Conservation (phyloP, 1,140 invertebrate species). For the Neoseiulus cucumeris region DNA sequence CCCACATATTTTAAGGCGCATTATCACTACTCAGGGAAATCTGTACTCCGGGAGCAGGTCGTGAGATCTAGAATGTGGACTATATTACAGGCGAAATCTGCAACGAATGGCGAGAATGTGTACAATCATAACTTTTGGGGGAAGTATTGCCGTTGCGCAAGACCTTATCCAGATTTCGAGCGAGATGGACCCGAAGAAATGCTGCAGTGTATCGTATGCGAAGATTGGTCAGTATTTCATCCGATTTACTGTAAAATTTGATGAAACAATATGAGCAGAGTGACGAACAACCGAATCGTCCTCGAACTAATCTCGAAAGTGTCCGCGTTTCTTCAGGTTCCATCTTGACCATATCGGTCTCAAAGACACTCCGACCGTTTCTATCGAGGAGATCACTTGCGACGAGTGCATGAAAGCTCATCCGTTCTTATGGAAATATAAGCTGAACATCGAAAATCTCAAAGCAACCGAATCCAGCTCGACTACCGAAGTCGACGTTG, state of each 20-base stretch:
- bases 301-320: slow-evolving; percentile 27
- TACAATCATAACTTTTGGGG: slow-evolving; percentile 92
- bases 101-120: slow-evolving; percentile 48
- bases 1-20: too few relatives aligned
- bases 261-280: too few relatives aligned
- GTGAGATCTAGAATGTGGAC: slow-evolving; percentile 10
- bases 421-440: not conserved
- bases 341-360: not conserved
- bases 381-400: not conserved
- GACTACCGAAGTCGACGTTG: not conserved
- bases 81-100: slow-evolving; percentile 34
- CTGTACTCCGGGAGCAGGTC: too few relatives aligned
- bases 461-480: not conserved
- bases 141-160: slow-evolving; percentile 72
- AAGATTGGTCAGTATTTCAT: slow-evolving; percentile 92
- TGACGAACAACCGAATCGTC: too few relatives aligned
- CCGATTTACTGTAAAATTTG: too few relatives aligned
- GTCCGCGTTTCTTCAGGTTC: slow-evolving; percentile 31
- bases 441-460: not conserved
- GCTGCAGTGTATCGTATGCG: slow-evolving; percentile 89
- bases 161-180: slow-evolving; percentile 78
- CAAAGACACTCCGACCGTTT: not conserved
- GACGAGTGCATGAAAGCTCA: slow-evolving; percentile 7
- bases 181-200: slow-evolving; percentile 67
- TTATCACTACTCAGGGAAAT: too few relatives aligned